phyloP scores from a whole-genome alignment of 2,888 invertebrate genomes.

The Rhagonycha fulva region DNA sequence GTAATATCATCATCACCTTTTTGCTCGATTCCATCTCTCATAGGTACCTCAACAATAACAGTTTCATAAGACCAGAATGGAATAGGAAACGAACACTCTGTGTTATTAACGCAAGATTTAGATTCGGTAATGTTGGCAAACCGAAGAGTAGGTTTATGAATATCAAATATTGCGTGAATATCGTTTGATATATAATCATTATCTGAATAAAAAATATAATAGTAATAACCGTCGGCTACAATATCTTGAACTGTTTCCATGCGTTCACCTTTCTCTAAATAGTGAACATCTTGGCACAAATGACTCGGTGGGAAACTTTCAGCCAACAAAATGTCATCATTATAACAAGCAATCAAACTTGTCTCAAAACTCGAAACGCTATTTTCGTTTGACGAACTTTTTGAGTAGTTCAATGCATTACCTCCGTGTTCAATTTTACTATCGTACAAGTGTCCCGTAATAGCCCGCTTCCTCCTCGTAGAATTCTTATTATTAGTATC shows the following conservation, averaged over 20 bases:
- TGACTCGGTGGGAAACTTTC: constrained; percentile 72
- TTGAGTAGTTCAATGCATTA: constrained; percentile 65
- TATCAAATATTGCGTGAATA: constrained; percentile 83
- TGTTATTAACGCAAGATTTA: constrained; percentile 75
- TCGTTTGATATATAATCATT: constrained; percentile 80
- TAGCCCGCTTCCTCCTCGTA: constrained; percentile 5
- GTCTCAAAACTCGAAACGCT: constrained; percentile 85
- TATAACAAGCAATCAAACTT: constrained; percentile 74
- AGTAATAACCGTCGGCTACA: constrained; percentile 79
- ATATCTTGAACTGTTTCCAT: constrained; percentile 74
- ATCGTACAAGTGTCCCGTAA: constrained; percentile 57
- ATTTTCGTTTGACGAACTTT: constrained; percentile 59
- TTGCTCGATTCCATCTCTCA: constrained; percentile 77
- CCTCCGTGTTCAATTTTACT: constrained; percentile 79
- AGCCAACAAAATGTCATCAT: constrained; percentile 74
- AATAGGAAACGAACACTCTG: constrained; percentile 76
- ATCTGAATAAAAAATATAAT: constrained; percentile 88
- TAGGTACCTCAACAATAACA: constrained; percentile 84
- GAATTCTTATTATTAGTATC: constrained; percentile 16
- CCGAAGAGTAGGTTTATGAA: constrained; percentile 82
- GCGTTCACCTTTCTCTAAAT: constrained; percentile 70
- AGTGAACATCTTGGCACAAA: constrained; percentile 70
- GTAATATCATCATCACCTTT: constrained; percentile 71
- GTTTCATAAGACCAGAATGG: constrained; percentile 74
- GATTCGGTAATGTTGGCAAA: constrained; percentile 70